Evolutionary conservation across 2,888 invertebrate species (phyloP).

Genomic region (Leptopterna dolabrata): DNA sequence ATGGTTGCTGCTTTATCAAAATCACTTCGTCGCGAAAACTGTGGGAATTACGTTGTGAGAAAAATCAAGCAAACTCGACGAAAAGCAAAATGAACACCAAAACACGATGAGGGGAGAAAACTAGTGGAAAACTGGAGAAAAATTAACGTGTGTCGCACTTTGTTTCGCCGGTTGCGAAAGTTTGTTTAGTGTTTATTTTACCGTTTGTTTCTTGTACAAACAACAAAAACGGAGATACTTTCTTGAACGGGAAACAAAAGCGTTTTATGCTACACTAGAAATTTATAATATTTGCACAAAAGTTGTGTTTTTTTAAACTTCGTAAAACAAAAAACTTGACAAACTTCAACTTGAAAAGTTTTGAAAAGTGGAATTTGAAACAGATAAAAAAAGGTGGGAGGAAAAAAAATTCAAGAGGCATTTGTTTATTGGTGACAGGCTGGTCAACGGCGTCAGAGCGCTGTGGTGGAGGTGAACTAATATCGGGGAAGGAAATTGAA

Average conservation of each 20-base stretch:
- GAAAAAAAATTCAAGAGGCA: neutral
- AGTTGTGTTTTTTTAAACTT: neutral
- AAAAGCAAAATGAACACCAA: neutral
- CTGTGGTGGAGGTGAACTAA: neutral
- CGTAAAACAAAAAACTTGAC: slow-evolving; percentile 1
- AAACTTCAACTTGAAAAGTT: slow-evolving; percentile 4
- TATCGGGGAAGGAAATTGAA: neutral
- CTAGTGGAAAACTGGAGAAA: neutral
- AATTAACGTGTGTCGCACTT: neutral
- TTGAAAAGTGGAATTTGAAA: slow-evolving; percentile 6
- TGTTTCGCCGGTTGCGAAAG: neutral
- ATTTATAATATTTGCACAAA: neutral
- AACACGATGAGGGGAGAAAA: neutral
- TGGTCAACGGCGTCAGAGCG: neutral
- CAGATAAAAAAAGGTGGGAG: neutral
- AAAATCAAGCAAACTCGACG: neutral
- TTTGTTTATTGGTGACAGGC: neutral
- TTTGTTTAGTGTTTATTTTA: neutral
- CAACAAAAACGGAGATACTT: neutral
- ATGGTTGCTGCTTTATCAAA: neutral
- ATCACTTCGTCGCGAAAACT: neutral
- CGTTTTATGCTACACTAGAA: neutral
- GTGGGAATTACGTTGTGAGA: neutral
- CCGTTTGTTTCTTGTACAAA: neutral
- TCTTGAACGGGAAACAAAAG: neutral